Evolutionary conservation across 2,888 invertebrate genomes (phyloP).

Genomic region (Ditula angustiorana): DNA sequence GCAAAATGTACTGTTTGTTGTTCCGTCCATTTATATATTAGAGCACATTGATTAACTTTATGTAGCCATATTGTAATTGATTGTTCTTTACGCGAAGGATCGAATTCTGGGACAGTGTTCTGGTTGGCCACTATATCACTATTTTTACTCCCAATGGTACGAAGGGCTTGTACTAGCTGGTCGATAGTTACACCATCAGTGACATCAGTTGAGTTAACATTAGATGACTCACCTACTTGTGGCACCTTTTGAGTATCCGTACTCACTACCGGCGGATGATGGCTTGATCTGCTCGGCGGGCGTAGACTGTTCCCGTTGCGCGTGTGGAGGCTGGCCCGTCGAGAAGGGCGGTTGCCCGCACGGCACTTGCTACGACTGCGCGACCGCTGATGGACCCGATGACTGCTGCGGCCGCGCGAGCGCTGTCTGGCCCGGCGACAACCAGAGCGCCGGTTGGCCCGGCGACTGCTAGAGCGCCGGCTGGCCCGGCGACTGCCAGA

Average conservation of each 20-base stretch:
- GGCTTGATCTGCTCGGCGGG: not conserved
- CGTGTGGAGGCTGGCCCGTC: not conserved
- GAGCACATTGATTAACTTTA: not conserved
- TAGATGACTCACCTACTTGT: not conserved
- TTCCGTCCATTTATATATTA: not conserved
- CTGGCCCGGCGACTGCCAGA: no score
- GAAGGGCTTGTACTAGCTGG: not conserved
- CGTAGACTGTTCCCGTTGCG: not conserved
- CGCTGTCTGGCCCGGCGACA: not conserved
- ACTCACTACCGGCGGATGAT: not conserved
- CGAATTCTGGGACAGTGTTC: not conserved
- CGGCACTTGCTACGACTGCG: not conserved
- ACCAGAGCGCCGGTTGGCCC: no score
- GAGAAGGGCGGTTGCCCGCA: not conserved
- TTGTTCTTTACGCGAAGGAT: not conserved
- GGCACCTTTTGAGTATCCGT: not conserved
- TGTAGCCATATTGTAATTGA: not conserved
- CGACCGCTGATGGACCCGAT: not conserved
- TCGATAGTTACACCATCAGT: not conserved
- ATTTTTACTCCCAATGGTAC: not conserved
- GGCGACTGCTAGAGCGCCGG: no score
- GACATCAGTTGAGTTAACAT: not conserved
- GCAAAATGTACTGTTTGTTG: not conserved
- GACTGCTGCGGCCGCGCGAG: not conserved
- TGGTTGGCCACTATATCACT: not conserved